phyloP scores from a whole-genome alignment of 2,888 invertebrate genomes.

The Theodoxus fluviatilis region DNA sequence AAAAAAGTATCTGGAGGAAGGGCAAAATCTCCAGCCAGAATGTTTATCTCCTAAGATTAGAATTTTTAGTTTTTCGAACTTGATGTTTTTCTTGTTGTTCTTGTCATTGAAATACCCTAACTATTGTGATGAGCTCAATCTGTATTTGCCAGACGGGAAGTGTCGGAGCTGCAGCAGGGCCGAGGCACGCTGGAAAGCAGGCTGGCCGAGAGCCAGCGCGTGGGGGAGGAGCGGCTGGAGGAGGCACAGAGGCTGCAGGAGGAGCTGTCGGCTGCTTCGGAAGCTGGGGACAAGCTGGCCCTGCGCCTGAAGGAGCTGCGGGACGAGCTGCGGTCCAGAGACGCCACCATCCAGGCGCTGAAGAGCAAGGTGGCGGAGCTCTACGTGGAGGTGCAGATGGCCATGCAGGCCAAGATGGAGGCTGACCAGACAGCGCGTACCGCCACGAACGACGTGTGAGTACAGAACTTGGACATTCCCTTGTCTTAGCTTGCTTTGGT shows the following conservation, averaged over 20 bases:
- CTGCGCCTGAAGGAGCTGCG: slow-evolving; percentile 60
- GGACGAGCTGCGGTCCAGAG: slow-evolving; percentile 63
- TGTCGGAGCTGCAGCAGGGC: too few species aligned
- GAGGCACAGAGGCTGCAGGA: slow-evolving; percentile 52
- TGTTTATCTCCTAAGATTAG: too few species aligned
- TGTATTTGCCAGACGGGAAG: too few species aligned
- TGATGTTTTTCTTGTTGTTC: too few species aligned
- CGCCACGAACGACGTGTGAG: slow-evolving; percentile 62
- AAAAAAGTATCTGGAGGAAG: too few species aligned
- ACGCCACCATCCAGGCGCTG: slow-evolving; percentile 63
- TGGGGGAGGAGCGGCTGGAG: slow-evolving; percentile 55
- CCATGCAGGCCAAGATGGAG: slow-evolving; percentile 63
- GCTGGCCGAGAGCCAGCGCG: slow-evolving; percentile 42
- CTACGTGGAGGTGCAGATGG: slow-evolving; percentile 66
- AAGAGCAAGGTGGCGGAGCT: slow-evolving; percentile 67
- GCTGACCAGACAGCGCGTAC: slow-evolving; percentile 63
- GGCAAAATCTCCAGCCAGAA: too few species aligned
- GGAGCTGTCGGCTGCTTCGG: slow-evolving; percentile 59
- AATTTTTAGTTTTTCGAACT: too few species aligned
- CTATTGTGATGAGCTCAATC: too few species aligned
- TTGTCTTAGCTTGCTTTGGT: too few species aligned
- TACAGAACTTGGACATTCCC: too few species aligned
- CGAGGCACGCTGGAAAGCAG: too few species aligned
- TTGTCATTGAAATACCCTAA: too few species aligned
- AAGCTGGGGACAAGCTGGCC: slow-evolving; percentile 55